Evolutionary conservation across 2,888 invertebrate species (phyloP), one percentile per base, ranked within the genome.

Genomic region (Leucozona laternaria): DNA sequence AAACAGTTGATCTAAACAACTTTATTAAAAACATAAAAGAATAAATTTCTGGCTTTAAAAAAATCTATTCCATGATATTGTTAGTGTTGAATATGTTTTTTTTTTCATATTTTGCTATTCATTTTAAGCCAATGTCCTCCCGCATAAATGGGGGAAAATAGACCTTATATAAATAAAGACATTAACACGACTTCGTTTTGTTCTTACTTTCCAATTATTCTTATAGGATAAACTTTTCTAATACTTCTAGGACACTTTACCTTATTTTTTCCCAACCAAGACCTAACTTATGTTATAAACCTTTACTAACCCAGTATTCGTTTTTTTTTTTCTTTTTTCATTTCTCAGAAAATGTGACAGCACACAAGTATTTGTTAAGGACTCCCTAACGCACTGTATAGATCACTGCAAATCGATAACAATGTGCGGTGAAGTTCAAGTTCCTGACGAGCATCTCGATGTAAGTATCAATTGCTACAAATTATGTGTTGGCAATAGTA

Each of bases 381-480:
- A 96, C 85, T 96, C 96, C 0, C 93, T 95, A 89, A 97, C 97
- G 0, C 97, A 98, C 91, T 99, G 99, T 91, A 97, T 97, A 88
- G 96, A 97, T 89, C 93, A 95, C 0, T 98, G 98, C 92, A 96
- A 96, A 89, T 92, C 94, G 2, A 95, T 95, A 81, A 99, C 99
- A 0, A 97, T 97, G 95, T 99, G 99, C 92, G 99, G 99, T 0
- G 99, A 99, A 92, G 98, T 98, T 3, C 94, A 94, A 89, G 98
- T 99, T 6, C 99, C 99, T 0, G 96, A 97, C 84, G 95, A 97
- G 62, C 99, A 99, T 93, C 94, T 99, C 55, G 98, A 98, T 92
- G 98, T 98, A 92, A 95, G 95, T 94, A 88, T 66, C 28, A 1
- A 55, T n/a, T 25, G 34, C 17, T 25, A 31, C 50, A 55, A 43